Conservation (phyloP, 2,888 invertebrate genomes). For the Xylophagus ater region DNA sequence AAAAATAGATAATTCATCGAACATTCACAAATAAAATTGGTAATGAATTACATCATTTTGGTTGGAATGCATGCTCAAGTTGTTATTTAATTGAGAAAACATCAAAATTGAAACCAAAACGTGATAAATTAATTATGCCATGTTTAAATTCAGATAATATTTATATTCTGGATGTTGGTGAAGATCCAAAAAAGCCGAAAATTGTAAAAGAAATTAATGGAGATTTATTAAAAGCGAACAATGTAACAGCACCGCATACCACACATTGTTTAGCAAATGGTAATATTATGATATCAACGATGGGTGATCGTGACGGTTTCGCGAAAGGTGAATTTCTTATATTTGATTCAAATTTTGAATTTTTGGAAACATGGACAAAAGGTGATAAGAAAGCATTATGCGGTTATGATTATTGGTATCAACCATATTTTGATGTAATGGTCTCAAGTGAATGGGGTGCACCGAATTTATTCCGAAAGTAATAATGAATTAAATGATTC, state of each 20-base stretch:
- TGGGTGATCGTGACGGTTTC: constrained; percentile 82
- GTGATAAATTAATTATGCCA: constrained; percentile 76
- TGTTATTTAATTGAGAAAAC: constrained; percentile 50
- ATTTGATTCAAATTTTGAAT: constrained; percentile 65
- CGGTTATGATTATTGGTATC: constrained; percentile 97
- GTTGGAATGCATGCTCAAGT: constrained; percentile 96
- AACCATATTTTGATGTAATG: constrained; percentile 86
- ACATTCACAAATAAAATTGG: constrained; percentile 62
- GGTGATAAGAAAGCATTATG: constrained; percentile 55
- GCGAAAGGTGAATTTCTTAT: constrained; percentile 79
- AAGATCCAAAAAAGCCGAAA: constrained; percentile 59
- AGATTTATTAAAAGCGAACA: constrained; percentile 58
- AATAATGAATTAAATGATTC: too few relatives aligned
- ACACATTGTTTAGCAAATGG: constrained; percentile 87
- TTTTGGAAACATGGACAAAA: constrained; percentile 59
- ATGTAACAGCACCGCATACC: constrained; percentile 84
- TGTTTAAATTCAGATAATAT: constrained; percentile 69
- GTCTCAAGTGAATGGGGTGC: constrained; percentile 87
- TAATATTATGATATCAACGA: constrained; percentile 87
- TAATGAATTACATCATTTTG: constrained; percentile 91
- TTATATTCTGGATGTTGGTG: constrained; percentile 70
- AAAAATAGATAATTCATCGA: constrained; percentile 70
- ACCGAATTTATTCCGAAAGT: constrained; percentile 61
- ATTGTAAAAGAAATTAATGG: constrained; percentile 74
- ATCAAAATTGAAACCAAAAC: constrained; percentile 37